phyloP scores from a whole-genome alignment of 2,797 vertebrate genomes.

The Knipowitschia caucasica region DNA sequence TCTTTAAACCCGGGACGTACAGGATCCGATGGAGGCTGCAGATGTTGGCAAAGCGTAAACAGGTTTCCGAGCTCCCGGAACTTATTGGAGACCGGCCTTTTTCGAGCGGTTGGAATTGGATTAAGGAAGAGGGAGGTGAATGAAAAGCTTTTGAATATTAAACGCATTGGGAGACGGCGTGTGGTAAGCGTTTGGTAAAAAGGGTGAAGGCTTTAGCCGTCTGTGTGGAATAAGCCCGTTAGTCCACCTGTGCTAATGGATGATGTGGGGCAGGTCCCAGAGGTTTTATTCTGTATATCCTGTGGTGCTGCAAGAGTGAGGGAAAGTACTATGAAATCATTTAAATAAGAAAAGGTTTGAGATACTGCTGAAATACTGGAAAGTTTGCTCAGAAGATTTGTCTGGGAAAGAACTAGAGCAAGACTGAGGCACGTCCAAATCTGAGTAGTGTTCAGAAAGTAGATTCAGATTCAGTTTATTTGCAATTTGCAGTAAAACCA shows the following conservation, averaged over 20 bases:
- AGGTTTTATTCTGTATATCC: background rate
- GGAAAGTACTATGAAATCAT: background rate
- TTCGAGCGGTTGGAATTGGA: constrained; percentile 57
- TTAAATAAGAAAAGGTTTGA: too few relatives aligned
- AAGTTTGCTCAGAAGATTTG: too few relatives aligned
- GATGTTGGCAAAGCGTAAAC: constrained; percentile 68
- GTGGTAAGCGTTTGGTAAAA: background rate
- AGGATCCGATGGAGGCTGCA: constrained; percentile 46
- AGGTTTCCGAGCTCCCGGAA: constrained; percentile 61
- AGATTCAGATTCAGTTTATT: too few relatives aligned
- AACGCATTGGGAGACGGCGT: background rate
- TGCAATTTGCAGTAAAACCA: too few relatives aligned
- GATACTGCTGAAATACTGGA: too few relatives aligned
- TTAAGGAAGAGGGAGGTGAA: constrained; percentile 54
- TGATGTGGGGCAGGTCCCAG: constrained; percentile 1
- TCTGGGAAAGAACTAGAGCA: too few relatives aligned
- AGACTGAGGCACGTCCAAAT: too few relatives aligned
- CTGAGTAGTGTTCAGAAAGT: too few relatives aligned
- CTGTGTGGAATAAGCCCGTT: background rate
- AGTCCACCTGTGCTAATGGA: constrained; percentile 4
- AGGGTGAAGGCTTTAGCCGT: constrained; percentile 2
- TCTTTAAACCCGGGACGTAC: constrained; percentile 18
- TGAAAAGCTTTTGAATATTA: constrained; percentile 29
- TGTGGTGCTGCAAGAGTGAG: background rate
- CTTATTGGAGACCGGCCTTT: constrained; percentile 58